phyloP scores from a whole-genome alignment of 2,113 vertebrate genomes.

The Laticauda laticaudata region DNA sequence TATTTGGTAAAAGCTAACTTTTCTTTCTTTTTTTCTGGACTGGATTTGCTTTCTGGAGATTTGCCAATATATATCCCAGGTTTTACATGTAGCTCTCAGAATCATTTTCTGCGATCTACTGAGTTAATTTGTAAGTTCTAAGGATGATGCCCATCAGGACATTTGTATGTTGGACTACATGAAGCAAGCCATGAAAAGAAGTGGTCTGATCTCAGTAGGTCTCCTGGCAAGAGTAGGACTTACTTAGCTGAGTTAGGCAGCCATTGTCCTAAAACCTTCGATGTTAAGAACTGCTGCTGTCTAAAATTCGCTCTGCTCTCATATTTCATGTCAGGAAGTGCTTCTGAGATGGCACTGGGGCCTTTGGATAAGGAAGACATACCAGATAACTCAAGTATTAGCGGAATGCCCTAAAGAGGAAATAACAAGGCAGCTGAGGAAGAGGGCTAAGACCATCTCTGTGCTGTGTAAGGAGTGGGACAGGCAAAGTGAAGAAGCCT shows the following conservation, averaged over 20 bases:
- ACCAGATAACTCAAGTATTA: neutral
- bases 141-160: neutral
- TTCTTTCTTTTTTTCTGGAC: neutral
- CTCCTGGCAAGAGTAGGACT: neutral
- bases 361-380: neutral
- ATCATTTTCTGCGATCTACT: neutral
- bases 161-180: neutral
- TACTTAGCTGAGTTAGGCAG: neutral
- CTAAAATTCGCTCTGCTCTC: neutral
- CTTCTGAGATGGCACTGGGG: neutral
- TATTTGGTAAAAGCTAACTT: neutral
- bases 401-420: neutral
- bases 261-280: neutral
- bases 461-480: neutral
- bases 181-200: neutral
- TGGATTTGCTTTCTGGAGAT: neutral
- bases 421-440: neutral
- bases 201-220: neutral
- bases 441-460: neutral
- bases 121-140: neutral
- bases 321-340: neutral
- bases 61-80: neutral
- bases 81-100: neutral
- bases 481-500: neutral
- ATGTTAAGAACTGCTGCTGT: neutral